Evolutionary conservation across 2,888 invertebrate genomes (phyloP).

Genomic region (Phanerotoma sp.): DNA sequence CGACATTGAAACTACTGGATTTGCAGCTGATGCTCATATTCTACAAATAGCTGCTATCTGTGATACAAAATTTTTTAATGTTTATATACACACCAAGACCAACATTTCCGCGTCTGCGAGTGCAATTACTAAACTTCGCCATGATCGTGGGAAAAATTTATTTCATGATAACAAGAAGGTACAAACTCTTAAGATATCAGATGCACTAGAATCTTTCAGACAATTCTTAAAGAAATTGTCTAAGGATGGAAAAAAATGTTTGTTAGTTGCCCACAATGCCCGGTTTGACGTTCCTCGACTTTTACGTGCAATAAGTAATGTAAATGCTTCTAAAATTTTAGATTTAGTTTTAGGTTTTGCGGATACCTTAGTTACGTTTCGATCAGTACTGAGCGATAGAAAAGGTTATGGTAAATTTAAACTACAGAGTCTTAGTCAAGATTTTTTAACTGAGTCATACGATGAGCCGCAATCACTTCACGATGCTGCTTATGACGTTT

Average conservation of each 20-base stretch:
- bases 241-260: conserved; percentile 14
- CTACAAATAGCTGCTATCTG: conserved; percentile 1
- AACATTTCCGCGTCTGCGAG: background rate
- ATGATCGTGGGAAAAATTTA: conserved; percentile 3
- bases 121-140: background rate
- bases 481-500: conserved; percentile 20
- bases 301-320: conserved; percentile 6
- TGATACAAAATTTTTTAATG: conserved; percentile 9
- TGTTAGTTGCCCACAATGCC: conserved; percentile 16
- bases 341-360: conserved; percentile 10
- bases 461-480: conserved; percentile 8
- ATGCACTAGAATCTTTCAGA: conserved; percentile 14
- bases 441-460: conserved; percentile 5
- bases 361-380: conserved; percentile 4
- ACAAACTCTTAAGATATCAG: conserved; percentile 7
- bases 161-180: conserved; percentile 9
- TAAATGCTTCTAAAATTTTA: conserved; percentile 1
- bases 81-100: background rate
- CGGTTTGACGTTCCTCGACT: conserved; percentile 13
- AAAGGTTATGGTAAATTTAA: conserved; percentile 13
- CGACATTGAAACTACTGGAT: background rate
- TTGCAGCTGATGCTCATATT: background rate
- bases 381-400: conserved; percentile 1
- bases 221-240: conserved; percentile 12
- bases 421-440: conserved; percentile 5